phyloP scores from a whole-genome alignment of 2,797 vertebrate genomes.

The Spea hammondii region DNA sequence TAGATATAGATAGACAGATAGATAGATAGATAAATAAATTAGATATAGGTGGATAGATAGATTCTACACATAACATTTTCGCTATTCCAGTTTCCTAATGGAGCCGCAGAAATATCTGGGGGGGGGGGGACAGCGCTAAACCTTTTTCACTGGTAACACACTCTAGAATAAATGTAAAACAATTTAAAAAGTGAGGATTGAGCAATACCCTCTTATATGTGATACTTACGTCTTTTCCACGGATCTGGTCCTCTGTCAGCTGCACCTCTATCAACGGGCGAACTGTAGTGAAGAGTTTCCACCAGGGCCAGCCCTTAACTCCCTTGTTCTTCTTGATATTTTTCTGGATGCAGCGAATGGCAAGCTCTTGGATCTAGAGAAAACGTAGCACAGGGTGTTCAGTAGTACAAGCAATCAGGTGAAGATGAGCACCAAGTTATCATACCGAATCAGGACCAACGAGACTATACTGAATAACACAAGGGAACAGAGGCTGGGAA shows the following conservation, averaged over 20 bases:
- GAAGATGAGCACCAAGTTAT: not conserved
- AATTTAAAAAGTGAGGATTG: no score
- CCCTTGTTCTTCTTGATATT: conserved; percentile 92
- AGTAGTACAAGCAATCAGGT: conserved; percentile 2
- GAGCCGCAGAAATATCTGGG: no score
- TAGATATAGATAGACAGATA: no score
- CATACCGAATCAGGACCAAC: not conserved
- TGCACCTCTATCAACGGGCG: conserved; percentile 93
- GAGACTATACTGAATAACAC: conserved; percentile 22
- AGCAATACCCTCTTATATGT: not conserved
- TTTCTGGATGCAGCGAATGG: conserved; percentile 90
- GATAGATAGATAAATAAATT: no score
- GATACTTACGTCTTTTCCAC: conserved; percentile 74
- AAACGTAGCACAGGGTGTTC: conserved; percentile 11
- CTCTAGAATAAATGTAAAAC: no score
- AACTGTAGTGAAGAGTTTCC: conserved; percentile 93
- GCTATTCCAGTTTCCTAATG: no score
- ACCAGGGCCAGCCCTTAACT: conserved; percentile 96
- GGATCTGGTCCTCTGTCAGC: conserved; percentile 93
- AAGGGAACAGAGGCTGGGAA: conserved; percentile 17
- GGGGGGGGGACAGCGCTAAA: no score
- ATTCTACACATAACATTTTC: no score
- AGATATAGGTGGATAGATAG: no score
- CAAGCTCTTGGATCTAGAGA: conserved; percentile 86
- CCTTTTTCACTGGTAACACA: no score